Evolutionary conservation across 2,888 invertebrate species (phyloP).

Genomic region (Tricholauxania praeusta): DNA sequence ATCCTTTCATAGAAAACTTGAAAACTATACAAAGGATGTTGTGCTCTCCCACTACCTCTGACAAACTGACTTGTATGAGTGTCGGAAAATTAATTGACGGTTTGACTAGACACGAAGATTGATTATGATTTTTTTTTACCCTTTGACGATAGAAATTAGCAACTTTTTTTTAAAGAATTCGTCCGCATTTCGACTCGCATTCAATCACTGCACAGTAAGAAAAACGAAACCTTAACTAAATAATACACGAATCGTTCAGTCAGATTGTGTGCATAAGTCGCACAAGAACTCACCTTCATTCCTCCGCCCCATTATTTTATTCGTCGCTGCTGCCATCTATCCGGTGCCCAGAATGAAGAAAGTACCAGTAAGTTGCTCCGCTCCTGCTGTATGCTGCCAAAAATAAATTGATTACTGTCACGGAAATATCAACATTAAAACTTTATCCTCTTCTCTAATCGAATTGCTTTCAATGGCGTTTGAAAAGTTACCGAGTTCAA

Average conservation of each 20-base stretch:
- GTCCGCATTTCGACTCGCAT: too few species aligned
- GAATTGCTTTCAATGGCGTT: slow-evolving; percentile 26
- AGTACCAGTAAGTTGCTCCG: not conserved
- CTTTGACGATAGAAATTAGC: slow-evolving; percentile 13
- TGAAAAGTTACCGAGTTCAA: slow-evolving; percentile 18
- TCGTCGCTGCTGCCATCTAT: slow-evolving; percentile 12
- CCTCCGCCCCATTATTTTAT: not conserved
- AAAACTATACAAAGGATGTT: too few species aligned
- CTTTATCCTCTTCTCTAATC: slow-evolving; percentile 46
- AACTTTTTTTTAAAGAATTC: not conserved
- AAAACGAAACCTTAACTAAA: not conserved
- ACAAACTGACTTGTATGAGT: slow-evolving; percentile 15
- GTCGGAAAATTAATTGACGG: slow-evolving; percentile 43
- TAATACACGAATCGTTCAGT: slow-evolving; percentile 7
- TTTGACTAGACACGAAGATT: slow-evolving; percentile 52
- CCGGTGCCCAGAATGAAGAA: not conserved
- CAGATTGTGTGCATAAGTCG: slow-evolving; percentile 19
- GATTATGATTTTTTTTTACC: slow-evolving; percentile 43
- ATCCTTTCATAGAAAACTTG: too few species aligned
- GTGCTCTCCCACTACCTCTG: not conserved
- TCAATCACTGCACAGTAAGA: too few species aligned
- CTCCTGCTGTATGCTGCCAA: slow-evolving; percentile 55
- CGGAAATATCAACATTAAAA: slow-evolving; percentile 62
- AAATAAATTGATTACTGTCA: slow-evolving; percentile 68
- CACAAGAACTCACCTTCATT: slow-evolving; percentile 2